Base-by-base conservation (phyloP, 2,113 vertebrate species). In the Epinephelus cyanopodus region DNA sequence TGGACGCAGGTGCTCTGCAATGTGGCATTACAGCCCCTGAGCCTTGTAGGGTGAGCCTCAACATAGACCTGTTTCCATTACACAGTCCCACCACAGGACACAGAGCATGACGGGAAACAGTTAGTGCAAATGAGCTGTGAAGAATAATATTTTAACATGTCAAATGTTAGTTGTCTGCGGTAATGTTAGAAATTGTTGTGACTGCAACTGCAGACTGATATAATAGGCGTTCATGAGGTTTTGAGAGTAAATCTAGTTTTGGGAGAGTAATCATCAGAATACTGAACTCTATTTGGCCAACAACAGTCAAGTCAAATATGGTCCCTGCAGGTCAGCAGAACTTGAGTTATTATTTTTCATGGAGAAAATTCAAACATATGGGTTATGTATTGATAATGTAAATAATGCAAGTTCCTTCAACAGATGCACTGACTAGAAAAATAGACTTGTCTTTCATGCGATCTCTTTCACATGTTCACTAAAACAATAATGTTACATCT, bases 21-120 rank as follows among this genome's bases (percentile, higher is more conserved):
- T 62, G 83, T 64, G 66, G 67, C 63, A 87, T 90, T 86, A 81
- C 69, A 89, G 62, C 78, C 62, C 57, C 18, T 71, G 82, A 85
- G 76, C 79, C 75, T n/a, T 47, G 79, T 57, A 61, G 66, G 79
- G 52, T 48, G 37, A 81, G 45, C 74, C 27, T 53, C 19, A 11
- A 68, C 77, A 77, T 65, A 66, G 52, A 78, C 67, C 57, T 79
- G 56, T 69, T 66, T 85, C 61, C 73, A 52, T 69, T 64, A 61
- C 29, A 79, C 19, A 7, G 23, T 12, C 4, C 19, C 37, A 33
- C 6, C 48, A 68, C 68, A 47, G 50, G 39, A 6, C 1, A 0
- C 42, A 65, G 52, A 67, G 39, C 62, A 57, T 68, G 69, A 72
- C 0, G 3, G 47, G 19, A 64, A 84, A 67, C 57, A 60, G 42